These are phyloP conservation scores for Globia sparganii DNA, from an alignment of 2,888 invertebrate species.

Conservation along the genomic window DNA sequence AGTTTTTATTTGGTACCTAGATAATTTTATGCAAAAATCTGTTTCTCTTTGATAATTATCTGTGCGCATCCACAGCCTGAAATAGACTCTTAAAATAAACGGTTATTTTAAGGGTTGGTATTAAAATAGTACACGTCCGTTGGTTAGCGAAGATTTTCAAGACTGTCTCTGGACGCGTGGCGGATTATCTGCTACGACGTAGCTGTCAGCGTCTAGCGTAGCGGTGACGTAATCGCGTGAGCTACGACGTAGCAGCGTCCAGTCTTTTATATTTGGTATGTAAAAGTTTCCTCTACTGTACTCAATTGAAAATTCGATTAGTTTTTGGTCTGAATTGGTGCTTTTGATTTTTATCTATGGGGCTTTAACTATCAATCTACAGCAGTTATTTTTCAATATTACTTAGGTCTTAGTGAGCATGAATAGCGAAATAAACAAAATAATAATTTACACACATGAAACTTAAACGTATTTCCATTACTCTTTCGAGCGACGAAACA, in stretches of 20 bases:
- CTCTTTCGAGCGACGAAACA: constrained; percentile 11
- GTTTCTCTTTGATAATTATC: not conserved
- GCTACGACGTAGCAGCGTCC: constrained; percentile 33
- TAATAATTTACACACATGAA: not conserved
- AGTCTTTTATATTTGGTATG: constrained; percentile 4
- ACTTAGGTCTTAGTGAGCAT: not conserved
- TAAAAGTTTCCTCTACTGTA: not conserved
- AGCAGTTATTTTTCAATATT: not conserved
- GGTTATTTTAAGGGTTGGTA: no score
- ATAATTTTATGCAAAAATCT: not conserved
- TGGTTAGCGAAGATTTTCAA: constrained; percentile 8
- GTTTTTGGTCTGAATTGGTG: not conserved
- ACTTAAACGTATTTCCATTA: not conserved
- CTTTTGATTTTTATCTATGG: not conserved
- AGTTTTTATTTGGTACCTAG: not conserved
- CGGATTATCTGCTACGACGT: constrained; percentile 36
- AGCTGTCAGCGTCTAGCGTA: constrained; percentile 31
- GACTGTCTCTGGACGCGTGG: not conserved
- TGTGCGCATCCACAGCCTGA: not conserved
- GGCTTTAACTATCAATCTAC: not conserved
- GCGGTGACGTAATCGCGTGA: constrained; percentile 25
- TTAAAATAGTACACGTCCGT: not conserved
- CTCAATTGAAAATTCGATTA: not conserved
- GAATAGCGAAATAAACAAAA: not conserved
- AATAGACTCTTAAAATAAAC: not conserved